Evolutionary conservation across 2,113 vertebrate genomes (phyloP).

Genomic region (Cacatua alba): DNA sequence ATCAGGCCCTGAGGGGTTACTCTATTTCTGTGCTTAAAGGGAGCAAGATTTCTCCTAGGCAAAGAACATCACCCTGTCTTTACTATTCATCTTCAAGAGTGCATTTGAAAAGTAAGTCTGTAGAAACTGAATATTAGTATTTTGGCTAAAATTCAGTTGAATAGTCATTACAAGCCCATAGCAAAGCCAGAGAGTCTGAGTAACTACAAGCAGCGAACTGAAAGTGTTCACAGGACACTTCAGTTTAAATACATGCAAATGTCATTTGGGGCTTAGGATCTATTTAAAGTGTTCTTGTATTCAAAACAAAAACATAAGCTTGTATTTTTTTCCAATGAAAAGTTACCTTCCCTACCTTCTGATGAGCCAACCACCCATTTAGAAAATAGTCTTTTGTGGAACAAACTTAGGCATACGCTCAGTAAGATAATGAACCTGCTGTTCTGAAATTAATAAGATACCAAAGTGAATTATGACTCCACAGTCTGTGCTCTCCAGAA

Average conservation of each 20-base stretch:
- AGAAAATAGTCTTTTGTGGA: not conserved
- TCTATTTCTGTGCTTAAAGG: not conserved
- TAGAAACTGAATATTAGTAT: not conserved
- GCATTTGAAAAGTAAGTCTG: not conserved
- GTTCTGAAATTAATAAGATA: not conserved
- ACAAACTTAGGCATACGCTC: not conserved
- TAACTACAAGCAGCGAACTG: not conserved
- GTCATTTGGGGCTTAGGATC: not conserved
- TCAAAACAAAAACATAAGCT: not conserved
- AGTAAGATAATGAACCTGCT: not conserved
- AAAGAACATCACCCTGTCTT: not conserved
- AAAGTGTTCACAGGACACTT: not conserved
- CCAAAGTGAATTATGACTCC: not conserved
- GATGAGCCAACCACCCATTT: not conserved
- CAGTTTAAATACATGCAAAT: not conserved
- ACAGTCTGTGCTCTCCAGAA: not conserved
- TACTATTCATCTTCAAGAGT: conserved; percentile 2
- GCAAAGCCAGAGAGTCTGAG: not conserved
- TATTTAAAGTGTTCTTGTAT: not conserved
- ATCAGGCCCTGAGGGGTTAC: not conserved
- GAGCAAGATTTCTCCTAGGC: not conserved
- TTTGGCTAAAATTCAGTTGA: conserved; percentile 19
- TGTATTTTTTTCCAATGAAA: not conserved
- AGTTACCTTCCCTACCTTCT: not conserved
- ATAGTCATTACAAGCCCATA: not conserved